Base-by-base conservation (phyloP, 2,113 vertebrate genomes). In the Phaethornis superciliosus region DNA sequence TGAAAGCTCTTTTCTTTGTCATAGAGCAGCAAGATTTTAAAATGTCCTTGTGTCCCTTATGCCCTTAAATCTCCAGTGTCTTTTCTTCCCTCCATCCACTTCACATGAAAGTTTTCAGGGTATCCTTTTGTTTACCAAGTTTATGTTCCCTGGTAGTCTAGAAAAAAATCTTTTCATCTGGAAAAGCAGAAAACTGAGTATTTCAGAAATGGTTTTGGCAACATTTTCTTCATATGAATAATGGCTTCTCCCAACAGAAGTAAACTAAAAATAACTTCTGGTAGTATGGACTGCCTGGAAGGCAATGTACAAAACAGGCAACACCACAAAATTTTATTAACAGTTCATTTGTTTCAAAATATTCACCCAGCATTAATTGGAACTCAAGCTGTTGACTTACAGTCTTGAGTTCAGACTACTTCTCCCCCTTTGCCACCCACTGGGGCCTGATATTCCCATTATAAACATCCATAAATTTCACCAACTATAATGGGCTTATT, bases 391-490 rank as follows among this genome's bases (percentile, higher is more conserved):
- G 74, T 70, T 92, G 84, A 63, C 28, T 89, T 91, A 78, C 75
- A 71, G 12, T 90, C 81, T 71, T 10, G 16, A 72, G 46, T 87
- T 95, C 62, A 92, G 84, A 74, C 26, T 94, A 51, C 59, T 85
- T 52, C 35, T 95, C 42, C 51, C 54, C 62, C 56, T 90, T 85
- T 88, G 51, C 75, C 88, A 86, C 90, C 74, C 62, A 96, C 90
- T 63, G 81, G 12, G 72, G n/a, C 32, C 52, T 92, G 68, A 79
- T 96, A 76, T 81, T 92, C 72, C 81, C 68, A 19, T 76, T 86
- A 88, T 88, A 85, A 94, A 91, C 65, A 85, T 8, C 81, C 56
- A 94, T 91, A 96, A 88, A 96, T 90, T 90, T 94, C 87, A 90
- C 64, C 75, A 80, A 14, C 63, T 80, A 89, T 96, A 94, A 91